phyloP scores from a whole-genome alignment of 2,113 vertebrate species.

The Rhinopomastus cyanomelas region DNA sequence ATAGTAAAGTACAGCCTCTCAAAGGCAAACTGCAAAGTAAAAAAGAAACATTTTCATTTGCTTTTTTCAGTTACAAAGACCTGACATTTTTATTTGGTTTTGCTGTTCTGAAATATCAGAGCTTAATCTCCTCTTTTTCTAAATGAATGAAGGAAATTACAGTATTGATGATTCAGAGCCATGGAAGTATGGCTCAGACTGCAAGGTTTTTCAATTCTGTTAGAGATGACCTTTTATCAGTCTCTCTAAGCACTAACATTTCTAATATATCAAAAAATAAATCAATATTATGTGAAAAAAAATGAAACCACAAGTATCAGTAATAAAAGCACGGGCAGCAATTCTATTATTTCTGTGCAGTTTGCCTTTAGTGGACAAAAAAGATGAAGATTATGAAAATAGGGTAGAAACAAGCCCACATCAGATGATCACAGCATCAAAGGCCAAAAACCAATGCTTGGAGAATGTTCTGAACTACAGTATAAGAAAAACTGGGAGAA shows the following conservation, averaged over 20 bases:
- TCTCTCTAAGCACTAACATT: not conserved
- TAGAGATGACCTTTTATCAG: not conserved
- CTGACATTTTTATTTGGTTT: not conserved
- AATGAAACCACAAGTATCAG: not conserved
- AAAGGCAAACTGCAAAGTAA: slow-evolving; percentile 70
- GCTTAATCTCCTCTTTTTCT: not conserved
- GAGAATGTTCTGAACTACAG: slow-evolving; percentile 6
- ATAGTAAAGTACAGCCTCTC: slow-evolving; percentile 62
- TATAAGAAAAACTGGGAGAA: not conserved
- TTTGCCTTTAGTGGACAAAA: slow-evolving; percentile 65
- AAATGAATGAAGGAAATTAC: not conserved
- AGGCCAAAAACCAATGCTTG: slow-evolving; percentile 39
- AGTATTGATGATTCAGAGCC: not conserved
- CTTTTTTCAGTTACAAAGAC: not conserved
- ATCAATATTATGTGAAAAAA: not conserved
- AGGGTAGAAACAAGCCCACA: slow-evolving; percentile 47
- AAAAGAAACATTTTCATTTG: slow-evolving; percentile 27
- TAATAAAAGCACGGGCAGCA: not conserved
- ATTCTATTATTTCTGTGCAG: slow-evolving; percentile 45
- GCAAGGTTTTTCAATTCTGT: not conserved
- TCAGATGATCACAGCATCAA: slow-evolving; percentile 41
- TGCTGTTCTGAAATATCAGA: not conserved
- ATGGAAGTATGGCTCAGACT: not conserved
- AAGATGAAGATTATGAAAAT: slow-evolving; percentile 52
- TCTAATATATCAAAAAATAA: not conserved